Evolutionary conservation across 1,140 invertebrate genomes (phyloP).

Genomic region (Manduca sexta): DNA sequence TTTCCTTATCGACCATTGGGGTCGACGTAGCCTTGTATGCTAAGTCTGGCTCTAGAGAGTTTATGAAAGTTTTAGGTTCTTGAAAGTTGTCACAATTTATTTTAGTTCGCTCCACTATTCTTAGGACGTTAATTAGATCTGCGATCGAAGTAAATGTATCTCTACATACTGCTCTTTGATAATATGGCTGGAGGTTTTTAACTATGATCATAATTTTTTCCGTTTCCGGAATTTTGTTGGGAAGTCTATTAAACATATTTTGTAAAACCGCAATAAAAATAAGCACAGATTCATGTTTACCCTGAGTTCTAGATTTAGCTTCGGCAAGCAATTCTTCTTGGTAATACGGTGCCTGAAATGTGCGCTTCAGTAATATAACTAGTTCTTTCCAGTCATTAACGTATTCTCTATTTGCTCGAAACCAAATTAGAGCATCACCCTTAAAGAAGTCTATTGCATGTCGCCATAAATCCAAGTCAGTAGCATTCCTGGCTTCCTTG

Average conservation of each 20-base stretch:
- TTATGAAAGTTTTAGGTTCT: constrained; percentile 11
- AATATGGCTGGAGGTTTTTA: constrained; percentile 36
- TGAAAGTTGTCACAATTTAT: constrained; percentile 16
- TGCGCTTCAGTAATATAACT: constrained; percentile 12
- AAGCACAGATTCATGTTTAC: constrained; percentile 31
- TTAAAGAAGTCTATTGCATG: constrained; percentile 32
- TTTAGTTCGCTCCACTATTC: constrained; percentile 20
- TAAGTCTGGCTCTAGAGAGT: constrained; percentile 21
- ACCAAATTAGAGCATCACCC: constrained; percentile 32
- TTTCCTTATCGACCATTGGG: background rate
- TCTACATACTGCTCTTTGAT: constrained; percentile 25
- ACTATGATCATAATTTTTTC: constrained; percentile 29
- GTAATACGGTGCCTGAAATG: constrained; percentile 26
- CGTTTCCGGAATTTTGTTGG: constrained; percentile 18
- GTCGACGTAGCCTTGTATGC: constrained; percentile 1
- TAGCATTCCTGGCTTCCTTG: constrained; percentile 24
- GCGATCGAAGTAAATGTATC: constrained; percentile 18
- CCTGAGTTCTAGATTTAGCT: constrained; percentile 31
- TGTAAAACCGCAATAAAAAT: constrained; percentile 29
- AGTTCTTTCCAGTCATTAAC: constrained; percentile 17
- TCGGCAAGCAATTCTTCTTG: constrained; percentile 35
- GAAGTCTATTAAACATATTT: constrained; percentile 38
- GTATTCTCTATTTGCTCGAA: constrained; percentile 22
- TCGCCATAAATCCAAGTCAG: constrained; percentile 17
- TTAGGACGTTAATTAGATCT: constrained; percentile 12